Percentiles rank a stretch among this genome's conserved stretches.
Evolutionary conservation across 2,797 vertebrate species (phyloP).

Genomic region (Neoniphon sammara): DNA sequence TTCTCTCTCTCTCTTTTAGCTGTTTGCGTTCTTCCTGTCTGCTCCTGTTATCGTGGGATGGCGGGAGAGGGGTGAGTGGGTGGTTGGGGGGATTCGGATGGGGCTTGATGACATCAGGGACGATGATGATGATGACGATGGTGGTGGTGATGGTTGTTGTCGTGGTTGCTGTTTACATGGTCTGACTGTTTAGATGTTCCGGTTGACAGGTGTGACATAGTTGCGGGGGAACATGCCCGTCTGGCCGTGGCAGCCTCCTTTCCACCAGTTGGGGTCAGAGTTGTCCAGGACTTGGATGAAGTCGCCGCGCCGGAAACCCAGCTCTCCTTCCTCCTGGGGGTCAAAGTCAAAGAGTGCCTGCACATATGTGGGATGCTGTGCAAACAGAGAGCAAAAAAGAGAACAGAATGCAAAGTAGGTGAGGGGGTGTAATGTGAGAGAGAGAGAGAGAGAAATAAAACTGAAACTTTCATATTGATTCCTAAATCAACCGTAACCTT

Average conservation of each 20-base stretch:
- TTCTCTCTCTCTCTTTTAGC: conserved; percentile 53
- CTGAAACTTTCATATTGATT: not conserved
- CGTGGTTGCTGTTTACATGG: conserved; percentile 81
- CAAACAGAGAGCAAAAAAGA: not conserved
- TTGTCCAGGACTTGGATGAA: conserved; percentile 99
- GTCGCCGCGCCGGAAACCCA: conserved; percentile 96
- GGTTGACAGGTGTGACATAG: conserved; percentile 96
- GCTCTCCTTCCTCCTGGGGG: conserved; percentile 97
- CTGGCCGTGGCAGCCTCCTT: conserved; percentile 95
- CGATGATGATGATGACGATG: conserved; percentile 31
- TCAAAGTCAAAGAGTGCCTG: conserved; percentile 99
- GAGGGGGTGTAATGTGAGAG: no score
- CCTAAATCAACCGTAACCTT: no score
- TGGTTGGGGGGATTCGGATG: conserved; percentile 21
- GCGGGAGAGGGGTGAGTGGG: conserved; percentile 40
- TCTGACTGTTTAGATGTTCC: conserved; percentile 95
- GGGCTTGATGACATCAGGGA: conserved; percentile 61
- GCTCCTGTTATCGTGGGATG: conserved; percentile 69
- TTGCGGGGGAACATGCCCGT: conserved; percentile 99
- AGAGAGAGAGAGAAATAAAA: no score
- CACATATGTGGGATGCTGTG: conserved; percentile 95
- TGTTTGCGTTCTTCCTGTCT: conserved; percentile 68
- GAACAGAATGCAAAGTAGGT: not conserved
- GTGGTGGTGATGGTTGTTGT: conserved; percentile 28
- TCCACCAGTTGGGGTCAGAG: conserved; percentile 98